Percentiles rank a stretch among this genome's conserved stretches.
phyloP scores from a whole-genome alignment of 2,797 vertebrate genomes.

The Malurus leucopterus region DNA sequence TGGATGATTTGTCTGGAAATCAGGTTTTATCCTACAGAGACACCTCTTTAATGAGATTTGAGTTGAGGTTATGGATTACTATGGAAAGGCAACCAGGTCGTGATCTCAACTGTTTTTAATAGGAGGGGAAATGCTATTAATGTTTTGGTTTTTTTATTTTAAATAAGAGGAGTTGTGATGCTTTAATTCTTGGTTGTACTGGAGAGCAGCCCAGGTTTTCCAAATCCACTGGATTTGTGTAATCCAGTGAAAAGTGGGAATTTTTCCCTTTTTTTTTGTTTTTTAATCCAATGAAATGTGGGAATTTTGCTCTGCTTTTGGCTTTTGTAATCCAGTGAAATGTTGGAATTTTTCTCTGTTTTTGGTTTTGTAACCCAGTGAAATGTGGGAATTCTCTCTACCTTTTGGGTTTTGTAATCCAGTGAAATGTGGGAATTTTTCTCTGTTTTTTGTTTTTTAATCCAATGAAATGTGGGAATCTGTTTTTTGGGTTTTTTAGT shows the following conservation, averaged over 20 bases:
- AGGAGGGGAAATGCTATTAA: background rate
- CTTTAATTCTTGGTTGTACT: background rate
- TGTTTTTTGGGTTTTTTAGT: too few species aligned
- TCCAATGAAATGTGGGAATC: too few species aligned
- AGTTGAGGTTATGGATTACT: background rate
- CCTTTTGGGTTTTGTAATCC: too few species aligned
- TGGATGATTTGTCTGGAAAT: background rate
- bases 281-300: too few species aligned
- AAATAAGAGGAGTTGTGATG: background rate
- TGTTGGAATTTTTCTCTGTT: too few species aligned
- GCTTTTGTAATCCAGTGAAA: too few species aligned
- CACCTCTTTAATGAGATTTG: background rate
- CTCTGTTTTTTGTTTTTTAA: too few species aligned
- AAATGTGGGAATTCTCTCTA: too few species aligned
- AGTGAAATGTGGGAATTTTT: too few species aligned
- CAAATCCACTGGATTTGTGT: background rate
- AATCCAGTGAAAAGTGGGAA: background rate
- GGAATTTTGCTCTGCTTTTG: too few species aligned
- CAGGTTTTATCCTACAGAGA: background rate
- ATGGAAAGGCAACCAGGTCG: background rate
- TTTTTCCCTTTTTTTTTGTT: background rate
- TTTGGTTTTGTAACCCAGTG: too few species aligned
- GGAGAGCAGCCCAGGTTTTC: background rate
- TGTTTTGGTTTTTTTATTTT: background rate
- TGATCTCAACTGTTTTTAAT: accelerated